Conservation (phyloP, 2,888 invertebrate genomes). For the Ichneumoninae sp. region DNA sequence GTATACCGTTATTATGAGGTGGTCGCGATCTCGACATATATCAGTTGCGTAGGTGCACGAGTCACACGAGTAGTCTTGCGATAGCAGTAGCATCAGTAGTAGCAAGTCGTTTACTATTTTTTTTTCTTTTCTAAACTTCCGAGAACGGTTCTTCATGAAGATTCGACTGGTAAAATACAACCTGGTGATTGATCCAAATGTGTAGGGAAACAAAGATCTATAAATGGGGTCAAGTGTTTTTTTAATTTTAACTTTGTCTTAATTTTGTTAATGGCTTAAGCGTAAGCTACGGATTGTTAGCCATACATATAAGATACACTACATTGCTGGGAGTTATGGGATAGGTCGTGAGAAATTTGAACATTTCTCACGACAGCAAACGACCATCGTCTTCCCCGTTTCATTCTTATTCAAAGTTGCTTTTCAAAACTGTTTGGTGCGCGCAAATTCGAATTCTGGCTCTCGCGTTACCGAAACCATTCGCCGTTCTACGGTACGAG, state of each 20-base stretch:
- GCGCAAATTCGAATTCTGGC: conserved; percentile 39
- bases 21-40: conserved; percentile 13
- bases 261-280: neutral
- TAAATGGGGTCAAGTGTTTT: neutral
- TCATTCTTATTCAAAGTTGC: conserved; percentile 46
- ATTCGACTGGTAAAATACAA: neutral
- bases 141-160: neutral
- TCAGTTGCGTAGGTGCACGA: conserved; percentile 27
- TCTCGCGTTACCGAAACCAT: conserved; percentile 8
- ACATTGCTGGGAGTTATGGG: neutral
- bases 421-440: conserved; percentile 32
- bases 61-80: conserved; percentile 32
- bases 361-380: conserved; percentile 32
- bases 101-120: conserved; percentile 19
- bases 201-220: neutral
- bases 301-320: neutral
- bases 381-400: neutral
- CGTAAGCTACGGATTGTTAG: neutral
- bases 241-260: neutral
- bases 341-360: conserved; percentile 47
- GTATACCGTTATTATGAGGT: conserved; percentile 15
- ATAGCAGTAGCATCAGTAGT: neutral
- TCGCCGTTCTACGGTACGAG: conserved; percentile 12
- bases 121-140: neutral
- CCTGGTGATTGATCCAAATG: neutral